A percentile compares a stretch with the other conserved stretches of the same genome.
phyloP scores from a whole-genome alignment of 2,888 invertebrate genomes.

The Macrophya annulata region DNA sequence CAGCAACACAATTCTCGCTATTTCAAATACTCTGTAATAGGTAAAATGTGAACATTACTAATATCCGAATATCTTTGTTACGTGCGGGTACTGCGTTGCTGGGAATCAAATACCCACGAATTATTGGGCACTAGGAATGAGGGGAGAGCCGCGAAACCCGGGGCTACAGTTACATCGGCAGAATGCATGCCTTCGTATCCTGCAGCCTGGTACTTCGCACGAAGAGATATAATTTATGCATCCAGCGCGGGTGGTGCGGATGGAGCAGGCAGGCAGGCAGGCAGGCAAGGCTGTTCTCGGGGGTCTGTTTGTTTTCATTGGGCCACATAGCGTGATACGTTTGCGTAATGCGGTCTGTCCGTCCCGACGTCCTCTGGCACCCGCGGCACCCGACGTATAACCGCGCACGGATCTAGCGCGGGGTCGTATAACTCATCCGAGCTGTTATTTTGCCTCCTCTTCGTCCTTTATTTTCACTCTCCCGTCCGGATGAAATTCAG shows the following conservation, averaged over 20 bases:
- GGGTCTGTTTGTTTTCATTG: slow-evolving; percentile 78
- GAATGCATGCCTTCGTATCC: slow-evolving; percentile 38
- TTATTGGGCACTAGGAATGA: not conserved
- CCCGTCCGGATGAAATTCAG: slow-evolving; percentile 43
- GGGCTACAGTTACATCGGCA: slow-evolving; percentile 37
- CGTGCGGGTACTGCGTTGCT: not conserved
- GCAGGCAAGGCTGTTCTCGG: slow-evolving; percentile 63
- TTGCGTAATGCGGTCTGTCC: slow-evolving; percentile 78
- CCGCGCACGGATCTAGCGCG: slow-evolving; percentile 56
- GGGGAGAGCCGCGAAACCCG: slow-evolving; percentile 1
- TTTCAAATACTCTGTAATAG: not conserved
- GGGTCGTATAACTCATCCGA: slow-evolving; percentile 57
- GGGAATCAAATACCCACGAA: slow-evolving; percentile 35
- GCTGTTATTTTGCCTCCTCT: slow-evolving; percentile 37
- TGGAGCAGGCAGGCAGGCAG: slow-evolving; percentile 49
- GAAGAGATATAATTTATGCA: slow-evolving; percentile 52
- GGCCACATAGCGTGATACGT: slow-evolving; percentile 79
- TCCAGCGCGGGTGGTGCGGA: slow-evolving; percentile 57
- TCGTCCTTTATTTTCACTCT: slow-evolving; percentile 40
- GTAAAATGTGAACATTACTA: not conserved
- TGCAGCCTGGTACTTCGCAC: slow-evolving; percentile 53
- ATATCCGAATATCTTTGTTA: slow-evolving; percentile 27
- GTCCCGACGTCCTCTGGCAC: slow-evolving; percentile 66
- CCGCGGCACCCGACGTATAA: slow-evolving; percentile 61
- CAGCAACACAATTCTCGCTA: not conserved